A percentile compares a stretch with the other conserved stretches of the same genome.
Evolutionary conservation across 2,797 vertebrate species (phyloP).

Genomic region (Neosalanx taihuensis): DNA sequence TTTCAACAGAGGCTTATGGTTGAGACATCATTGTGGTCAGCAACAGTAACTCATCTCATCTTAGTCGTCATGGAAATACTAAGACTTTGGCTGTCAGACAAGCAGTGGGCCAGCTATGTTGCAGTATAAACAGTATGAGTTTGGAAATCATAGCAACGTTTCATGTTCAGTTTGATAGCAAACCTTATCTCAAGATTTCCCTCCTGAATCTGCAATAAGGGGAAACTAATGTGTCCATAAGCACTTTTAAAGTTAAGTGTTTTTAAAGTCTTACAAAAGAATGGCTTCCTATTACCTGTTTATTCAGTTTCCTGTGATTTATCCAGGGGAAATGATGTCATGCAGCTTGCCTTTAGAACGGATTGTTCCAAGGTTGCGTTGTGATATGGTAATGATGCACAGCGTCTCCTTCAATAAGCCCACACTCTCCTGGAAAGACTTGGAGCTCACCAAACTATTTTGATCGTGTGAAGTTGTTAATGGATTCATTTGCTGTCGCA

Average conservation of each 20-base stretch:
- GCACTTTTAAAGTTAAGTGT: conserved; percentile 27
- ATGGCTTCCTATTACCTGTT: conserved; percentile 43
- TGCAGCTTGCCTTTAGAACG: conserved; percentile 9
- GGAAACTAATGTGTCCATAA: conserved; percentile 30
- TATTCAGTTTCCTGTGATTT: conserved; percentile 42
- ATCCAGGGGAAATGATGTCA: conserved; percentile 30
- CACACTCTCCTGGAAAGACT: not conserved
- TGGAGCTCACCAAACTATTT: not conserved
- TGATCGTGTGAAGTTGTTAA: not conserved
- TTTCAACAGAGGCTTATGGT: not conserved
- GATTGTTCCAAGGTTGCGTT: conserved; percentile 10
- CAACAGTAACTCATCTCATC: not conserved
- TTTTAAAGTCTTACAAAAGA: conserved; percentile 41
- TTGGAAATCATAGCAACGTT: not conserved
- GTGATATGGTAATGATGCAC: conserved; percentile 21
- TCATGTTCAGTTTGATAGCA: not conserved
- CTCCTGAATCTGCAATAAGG: conserved; percentile 19
- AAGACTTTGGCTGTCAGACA: not conserved
- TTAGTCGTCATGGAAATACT: not conserved
- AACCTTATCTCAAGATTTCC: not conserved
- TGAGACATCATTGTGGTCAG: not conserved
- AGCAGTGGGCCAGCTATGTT: not conserved
- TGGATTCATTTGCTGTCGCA: conserved; percentile 9
- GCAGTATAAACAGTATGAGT: not conserved
- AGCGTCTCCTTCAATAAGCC: not conserved